Conservation (phyloP, 2,113 vertebrate genomes). For the Phoenicopterus ruber region DNA sequence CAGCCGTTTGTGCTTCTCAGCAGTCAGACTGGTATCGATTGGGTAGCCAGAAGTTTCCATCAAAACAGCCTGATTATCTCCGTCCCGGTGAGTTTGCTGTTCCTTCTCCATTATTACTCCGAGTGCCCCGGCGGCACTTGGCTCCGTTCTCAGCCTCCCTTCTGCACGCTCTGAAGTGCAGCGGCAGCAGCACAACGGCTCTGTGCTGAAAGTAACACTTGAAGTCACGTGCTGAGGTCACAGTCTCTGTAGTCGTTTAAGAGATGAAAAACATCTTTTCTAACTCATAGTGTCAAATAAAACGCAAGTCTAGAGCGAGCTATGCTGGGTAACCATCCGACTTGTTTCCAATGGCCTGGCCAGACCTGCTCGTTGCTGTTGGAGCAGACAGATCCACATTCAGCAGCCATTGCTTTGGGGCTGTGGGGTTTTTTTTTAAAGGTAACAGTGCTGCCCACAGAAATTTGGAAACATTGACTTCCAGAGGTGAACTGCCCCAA, state of each 20-base stretch:
- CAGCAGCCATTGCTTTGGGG: neutral
- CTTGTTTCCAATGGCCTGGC: neutral
- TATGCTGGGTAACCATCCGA: neutral
- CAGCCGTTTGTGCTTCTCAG: neutral
- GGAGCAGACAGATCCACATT: neutral
- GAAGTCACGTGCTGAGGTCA: neutral
- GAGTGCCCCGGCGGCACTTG: rapidly evolving
- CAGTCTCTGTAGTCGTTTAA: neutral
- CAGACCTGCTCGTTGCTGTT: too few species aligned
- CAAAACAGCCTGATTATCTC: neutral
- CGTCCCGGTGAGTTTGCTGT: neutral
- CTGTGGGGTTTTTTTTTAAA: neutral
- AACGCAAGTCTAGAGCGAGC: neutral
- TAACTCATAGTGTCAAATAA: neutral
- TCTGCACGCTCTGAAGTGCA: neutral
- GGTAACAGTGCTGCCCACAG: too few species aligned
- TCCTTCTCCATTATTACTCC: neutral
- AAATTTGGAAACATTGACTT: neutral
- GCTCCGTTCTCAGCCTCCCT: neutral
- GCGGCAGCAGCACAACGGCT: neutral
- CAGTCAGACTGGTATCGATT: neutral
- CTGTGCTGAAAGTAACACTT: neutral
- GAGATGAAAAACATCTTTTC: neutral
- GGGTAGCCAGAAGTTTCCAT: neutral
- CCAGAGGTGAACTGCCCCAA: neutral